phyloP scores from a whole-genome alignment of 2,888 invertebrate genomes.

The Bombylius discolor region DNA sequence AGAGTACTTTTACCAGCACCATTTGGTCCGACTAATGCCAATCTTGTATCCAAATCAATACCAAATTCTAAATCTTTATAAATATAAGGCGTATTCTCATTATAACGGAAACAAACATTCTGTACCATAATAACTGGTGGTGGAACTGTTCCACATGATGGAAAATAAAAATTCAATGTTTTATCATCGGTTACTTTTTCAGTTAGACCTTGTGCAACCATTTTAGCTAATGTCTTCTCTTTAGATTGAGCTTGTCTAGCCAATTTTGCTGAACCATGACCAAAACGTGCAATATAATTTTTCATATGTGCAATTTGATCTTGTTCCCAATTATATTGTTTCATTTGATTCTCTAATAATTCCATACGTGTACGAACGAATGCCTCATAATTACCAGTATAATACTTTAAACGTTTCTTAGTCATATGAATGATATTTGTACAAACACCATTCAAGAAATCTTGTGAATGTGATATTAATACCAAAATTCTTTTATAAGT shows the following conservation, averaged over 20 bases:
- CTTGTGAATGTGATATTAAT: constrained; percentile 97
- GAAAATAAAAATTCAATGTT: constrained; percentile 88
- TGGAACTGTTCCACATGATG: constrained; percentile 87
- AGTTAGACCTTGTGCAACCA: constrained; percentile 96
- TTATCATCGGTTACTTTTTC: constrained; percentile 90
- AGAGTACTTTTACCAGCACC: constrained; percentile 98
- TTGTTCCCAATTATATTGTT: constrained; percentile 99
- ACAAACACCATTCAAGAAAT: constrained; percentile 96
- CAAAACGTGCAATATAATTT: constrained; percentile 98
- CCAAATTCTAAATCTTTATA: constrained; percentile 98
- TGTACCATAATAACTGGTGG: constrained; percentile 99
- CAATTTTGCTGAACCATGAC: constrained; percentile 97
- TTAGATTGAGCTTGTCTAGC: constrained; percentile 99
- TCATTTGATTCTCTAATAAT: constrained; percentile 94
- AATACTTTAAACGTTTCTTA: constrained; percentile 86
- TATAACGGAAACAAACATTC: constrained; percentile 93
- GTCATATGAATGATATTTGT: constrained; percentile 94
- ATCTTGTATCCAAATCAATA: constrained; percentile 89
- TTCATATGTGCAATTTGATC: constrained; percentile 99
- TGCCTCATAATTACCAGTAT: constrained; percentile 93
- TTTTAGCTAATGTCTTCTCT: constrained; percentile 97
- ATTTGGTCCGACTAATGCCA: constrained; percentile 95
- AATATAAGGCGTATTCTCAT: constrained; percentile 73
- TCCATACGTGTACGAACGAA: constrained; percentile 90
- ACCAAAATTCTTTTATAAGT: constrained; percentile 93